Base-by-base conservation (phyloP, 64 coral and sea anemone genomes). In the Dendronephthya gigantea region DNA sequence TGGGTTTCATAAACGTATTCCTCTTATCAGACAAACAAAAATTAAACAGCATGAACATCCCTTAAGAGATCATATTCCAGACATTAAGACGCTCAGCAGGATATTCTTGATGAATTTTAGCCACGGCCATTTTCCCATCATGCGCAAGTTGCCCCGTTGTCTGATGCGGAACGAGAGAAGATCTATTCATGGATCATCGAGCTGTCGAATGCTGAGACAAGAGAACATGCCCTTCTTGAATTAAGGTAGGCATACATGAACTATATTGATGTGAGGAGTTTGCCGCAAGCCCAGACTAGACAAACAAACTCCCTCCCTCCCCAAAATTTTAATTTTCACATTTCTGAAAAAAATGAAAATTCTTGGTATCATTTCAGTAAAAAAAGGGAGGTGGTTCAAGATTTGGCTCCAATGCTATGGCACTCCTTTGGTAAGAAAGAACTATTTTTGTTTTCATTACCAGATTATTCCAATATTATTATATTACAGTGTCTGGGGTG, bases 151-250 rank as follows among this genome's bases (percentile, higher is more conserved):
- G 86, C 95, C 48, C 87, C 86, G 0, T 88, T 98, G 39, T 98
- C 95, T 37, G 95, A 98, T 56, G 84, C 91, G 83, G 95, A 98
- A 82, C 83, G 95, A 50, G 95, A 98, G 82, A 98, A 98, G 83
- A 98, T 98, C 33, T 98, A 98, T 39, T 83, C 92, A 0, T 98
- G 95, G 95, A 91, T 98, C 14, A 75, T 91, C 36, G 95, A 98
- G 76, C 50, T 98, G 30, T 98, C 95, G 38, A 98, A 90, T 43
- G 92, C 92, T 19, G 95, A 98, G 29, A 93, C 92, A 56, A 91
- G 95, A 68, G 95, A 98, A 87, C 95, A 98, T 98, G 95, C 95
- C 10, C 89, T 98, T 48, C 83, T 98, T 47, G 95, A 98, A 89
- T 89, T 98, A 28, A 98, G 95, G 95, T 98, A 91, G 40, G 5